Base-by-base conservation (phyloP, 2,888 invertebrate genomes). In the Apamea crenata region DNA sequence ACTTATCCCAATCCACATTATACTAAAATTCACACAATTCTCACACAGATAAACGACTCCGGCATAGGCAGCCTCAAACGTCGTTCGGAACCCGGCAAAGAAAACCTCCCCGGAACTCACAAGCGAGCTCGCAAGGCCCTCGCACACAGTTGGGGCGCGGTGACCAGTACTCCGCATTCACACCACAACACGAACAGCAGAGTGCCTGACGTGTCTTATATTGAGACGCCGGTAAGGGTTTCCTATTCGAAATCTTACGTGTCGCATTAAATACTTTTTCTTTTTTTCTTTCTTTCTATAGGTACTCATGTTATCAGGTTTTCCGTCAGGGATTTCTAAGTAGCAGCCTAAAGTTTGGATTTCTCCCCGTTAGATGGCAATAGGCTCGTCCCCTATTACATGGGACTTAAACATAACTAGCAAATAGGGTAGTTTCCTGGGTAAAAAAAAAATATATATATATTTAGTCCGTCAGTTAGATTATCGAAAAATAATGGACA, bases 111-210 rank as follows among this genome's bases (percentile, higher is more conserved):
- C 0, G 71, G 71, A 0, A 67, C 91, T 0, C 96, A 96, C 91
- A 98, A 98, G 94, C 97, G 98, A 84, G 98, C 98, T 0, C 97
- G 99, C 2, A 99, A 99, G 95, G 98, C 98, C 0, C 97, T 99
- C 16, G 98, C 98, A 6, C 97, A 97, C 40, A 97, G 98, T 73
- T 99, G 98, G 98, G 95, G 94, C 61, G 96, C 96, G 97, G 91
- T 91, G 71, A 96, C 96, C 16, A 97, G 97, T 82, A 97, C 97
- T 21, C 97, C 96, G 21, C 95, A 94, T 84, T 67, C 93, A 56
- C 90, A 90, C 63, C 25, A 36, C 74, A 21, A 36, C 61, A 80
- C 79, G 61, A 74, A 47, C 72, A 75, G 88, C 5, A 66, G 89
- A 1, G 97, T 97, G 80, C 97, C 98, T 0, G 98, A 98, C 88